Evolutionary conservation across 2,797 vertebrate species (phyloP).

Genomic region (Phataginus tricuspis): DNA sequence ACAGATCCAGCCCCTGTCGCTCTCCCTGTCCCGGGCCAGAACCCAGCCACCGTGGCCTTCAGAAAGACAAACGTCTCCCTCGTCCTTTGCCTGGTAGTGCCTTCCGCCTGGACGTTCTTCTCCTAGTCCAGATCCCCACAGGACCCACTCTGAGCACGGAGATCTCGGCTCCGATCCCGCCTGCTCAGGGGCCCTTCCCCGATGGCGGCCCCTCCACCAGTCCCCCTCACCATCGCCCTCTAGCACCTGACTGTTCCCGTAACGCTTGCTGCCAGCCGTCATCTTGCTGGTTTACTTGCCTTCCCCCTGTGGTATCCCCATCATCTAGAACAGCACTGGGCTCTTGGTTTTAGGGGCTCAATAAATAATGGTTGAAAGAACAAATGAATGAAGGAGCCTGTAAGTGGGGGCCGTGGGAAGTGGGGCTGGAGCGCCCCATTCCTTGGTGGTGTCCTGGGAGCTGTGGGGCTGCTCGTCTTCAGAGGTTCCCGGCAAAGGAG

Average conservation of each 20-base stretch:
- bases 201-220: fast-evolving
- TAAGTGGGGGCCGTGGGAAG: neutral
- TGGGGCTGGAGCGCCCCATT: neutral
- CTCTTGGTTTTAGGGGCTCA: neutral
- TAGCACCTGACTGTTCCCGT: neutral
- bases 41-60: neutral
- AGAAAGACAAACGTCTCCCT: neutral
- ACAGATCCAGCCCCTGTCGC: too few species aligned
- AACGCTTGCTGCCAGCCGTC: fast-evolving
- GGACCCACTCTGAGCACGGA: neutral
- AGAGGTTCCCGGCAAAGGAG: neutral
- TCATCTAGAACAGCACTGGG: neutral
- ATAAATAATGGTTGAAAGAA: neutral
- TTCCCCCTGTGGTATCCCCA: neutral
- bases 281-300: neutral
- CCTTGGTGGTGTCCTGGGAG: neutral
- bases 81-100: neutral
- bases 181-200: neutral
- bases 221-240: too few species aligned
- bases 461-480: neutral
- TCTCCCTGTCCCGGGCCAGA: fast-evolving
- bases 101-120: neutral
- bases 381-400: neutral
- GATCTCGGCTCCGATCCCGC: neutral
- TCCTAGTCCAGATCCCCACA: too few species aligned